Evolutionary conservation across 2,113 vertebrate species (phyloP).

Genomic region (Apodemus speciosus): DNA sequence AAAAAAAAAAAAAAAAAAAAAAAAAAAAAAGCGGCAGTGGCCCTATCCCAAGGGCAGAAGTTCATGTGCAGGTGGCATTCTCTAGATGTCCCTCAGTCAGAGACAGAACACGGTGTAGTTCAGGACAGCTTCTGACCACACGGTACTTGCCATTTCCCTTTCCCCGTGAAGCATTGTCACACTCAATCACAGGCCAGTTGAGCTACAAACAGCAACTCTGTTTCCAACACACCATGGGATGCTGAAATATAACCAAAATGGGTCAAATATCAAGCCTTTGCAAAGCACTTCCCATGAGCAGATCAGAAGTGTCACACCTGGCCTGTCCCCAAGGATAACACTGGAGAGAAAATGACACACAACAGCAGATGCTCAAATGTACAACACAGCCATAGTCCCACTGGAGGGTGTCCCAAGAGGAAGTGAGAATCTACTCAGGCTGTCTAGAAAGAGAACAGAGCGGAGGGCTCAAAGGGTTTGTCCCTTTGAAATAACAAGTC

Average conservation of each 20-base stretch:
- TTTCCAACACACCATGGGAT: not conserved
- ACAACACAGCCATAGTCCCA: not conserved
- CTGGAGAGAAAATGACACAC: slow-evolving; percentile 20
- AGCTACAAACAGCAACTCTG: not conserved
- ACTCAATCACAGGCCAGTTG: not conserved
- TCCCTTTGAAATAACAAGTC: not conserved
- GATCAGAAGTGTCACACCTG: not conserved
- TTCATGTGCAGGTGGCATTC: not conserved
- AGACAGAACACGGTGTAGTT: not conserved
- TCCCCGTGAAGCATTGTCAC: not conserved
- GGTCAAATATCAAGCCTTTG: not conserved
- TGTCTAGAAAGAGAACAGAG: not conserved
- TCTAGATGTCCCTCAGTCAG: not conserved
- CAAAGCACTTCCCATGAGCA: not conserved
- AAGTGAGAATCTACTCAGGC: slow-evolving; percentile 24
- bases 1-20: too few relatives aligned
- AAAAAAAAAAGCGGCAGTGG: too few relatives aligned
- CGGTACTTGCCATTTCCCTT: not conserved
- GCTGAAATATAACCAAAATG: not conserved
- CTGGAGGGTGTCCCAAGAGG: slow-evolving; percentile 28
- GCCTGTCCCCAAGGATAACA: not conserved
- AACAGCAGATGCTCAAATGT: not conserved
- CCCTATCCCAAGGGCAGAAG: not conserved
- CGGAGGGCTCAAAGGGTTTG: not conserved
- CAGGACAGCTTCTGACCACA: not conserved